Base-by-base conservation (phyloP, 2,888 invertebrate species). In the Drosophila pseudotalamancana region DNA sequence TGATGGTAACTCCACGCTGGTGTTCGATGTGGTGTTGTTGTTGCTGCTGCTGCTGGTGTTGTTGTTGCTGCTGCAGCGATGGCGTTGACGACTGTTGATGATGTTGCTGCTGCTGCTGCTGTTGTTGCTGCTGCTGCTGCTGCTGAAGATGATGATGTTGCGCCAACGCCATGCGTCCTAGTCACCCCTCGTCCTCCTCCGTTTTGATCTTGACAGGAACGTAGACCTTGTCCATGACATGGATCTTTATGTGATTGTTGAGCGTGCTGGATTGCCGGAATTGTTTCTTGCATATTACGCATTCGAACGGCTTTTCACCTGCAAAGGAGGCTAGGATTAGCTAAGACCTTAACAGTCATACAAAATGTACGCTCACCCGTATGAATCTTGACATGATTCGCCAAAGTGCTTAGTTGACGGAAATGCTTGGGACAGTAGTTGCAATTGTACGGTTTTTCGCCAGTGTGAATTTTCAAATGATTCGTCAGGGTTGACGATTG, bases 181-280 rank as follows among this genome's bases (percentile, higher is more conserved):
- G 90, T 91, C 91, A 90, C 80, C 90, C 90, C 59, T 90, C 91
- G 68, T 91, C 91, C 60, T 91, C 91, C 77, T 91, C 91, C 54
- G 91, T 90, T 87, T 91, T 91, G 68, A 91, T 91, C 77, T 91
- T 91, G 23, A 90, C 90, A 77, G 91, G 91, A 76, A 91, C 89
- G 72, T 91, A 91, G 29, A 91, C 90, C 82, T 91, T 91, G 85
- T 91, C 91, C 89, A 91, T 91, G 48, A 91, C 91, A 60, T 91
- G 91, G 59, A 91, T 91, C 85, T 91, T 91, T 90, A 91, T 91
- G 79, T 91, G 91, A 87, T 91, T 91, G 82, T 91, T 91, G 65
- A 91, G 89, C 63, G 91, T 91, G 70, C 91, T 91, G 54, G 91
- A 91, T 84, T 91, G 91, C 69, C 91, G 91, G 88, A 91, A 91